phyloP scores from a whole-genome alignment of 2,888 invertebrate genomes.

The Zygaena filipendulae region DNA sequence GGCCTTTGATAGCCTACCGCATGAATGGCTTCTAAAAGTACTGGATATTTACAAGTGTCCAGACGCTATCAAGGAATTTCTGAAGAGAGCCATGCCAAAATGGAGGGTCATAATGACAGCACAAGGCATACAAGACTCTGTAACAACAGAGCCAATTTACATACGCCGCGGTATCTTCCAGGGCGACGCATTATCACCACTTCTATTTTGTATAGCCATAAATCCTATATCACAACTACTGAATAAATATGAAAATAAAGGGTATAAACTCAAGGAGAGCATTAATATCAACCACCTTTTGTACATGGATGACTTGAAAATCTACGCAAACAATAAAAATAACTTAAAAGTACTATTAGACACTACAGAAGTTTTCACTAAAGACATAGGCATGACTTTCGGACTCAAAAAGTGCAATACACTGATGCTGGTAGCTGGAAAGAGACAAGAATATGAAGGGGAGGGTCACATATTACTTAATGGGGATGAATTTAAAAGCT shows the following conservation, averaged over 20 bases:
- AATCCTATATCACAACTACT: slow-evolving; percentile 15
- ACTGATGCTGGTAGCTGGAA: slow-evolving; percentile 6
- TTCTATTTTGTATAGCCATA: slow-evolving; percentile 12
- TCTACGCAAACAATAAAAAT: slow-evolving; percentile 12
- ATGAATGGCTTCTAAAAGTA: slow-evolving; percentile 3
- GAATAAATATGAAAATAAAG: too few species aligned
- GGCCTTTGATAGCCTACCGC: slow-evolving; percentile 9
- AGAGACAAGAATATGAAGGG: slow-evolving; percentile 1
- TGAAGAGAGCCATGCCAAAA: slow-evolving; percentile 2
- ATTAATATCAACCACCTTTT: slow-evolving; percentile 11
- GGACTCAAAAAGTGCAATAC: slow-evolving; percentile 12
- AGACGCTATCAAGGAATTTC: not conserved
- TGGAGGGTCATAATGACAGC: slow-evolving; percentile 11
- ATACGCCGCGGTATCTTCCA: slow-evolving; percentile 11
- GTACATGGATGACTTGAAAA: slow-evolving; percentile 16
- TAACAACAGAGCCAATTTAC: slow-evolving; percentile 8
- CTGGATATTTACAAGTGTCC: slow-evolving; percentile 7
- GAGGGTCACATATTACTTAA: slow-evolving; percentile 11
- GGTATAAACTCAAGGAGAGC: slow-evolving; percentile 12
- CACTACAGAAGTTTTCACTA: slow-evolving; percentile 8
- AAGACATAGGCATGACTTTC: slow-evolving; percentile 8
- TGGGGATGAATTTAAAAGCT: slow-evolving; percentile 9
- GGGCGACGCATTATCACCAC: slow-evolving; percentile 9
- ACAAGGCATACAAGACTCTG: not conserved
- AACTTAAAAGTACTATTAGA: slow-evolving; percentile 4